phyloP scores from a whole-genome alignment of 2,888 invertebrate species.

The Dichetophora obliterata region DNA sequence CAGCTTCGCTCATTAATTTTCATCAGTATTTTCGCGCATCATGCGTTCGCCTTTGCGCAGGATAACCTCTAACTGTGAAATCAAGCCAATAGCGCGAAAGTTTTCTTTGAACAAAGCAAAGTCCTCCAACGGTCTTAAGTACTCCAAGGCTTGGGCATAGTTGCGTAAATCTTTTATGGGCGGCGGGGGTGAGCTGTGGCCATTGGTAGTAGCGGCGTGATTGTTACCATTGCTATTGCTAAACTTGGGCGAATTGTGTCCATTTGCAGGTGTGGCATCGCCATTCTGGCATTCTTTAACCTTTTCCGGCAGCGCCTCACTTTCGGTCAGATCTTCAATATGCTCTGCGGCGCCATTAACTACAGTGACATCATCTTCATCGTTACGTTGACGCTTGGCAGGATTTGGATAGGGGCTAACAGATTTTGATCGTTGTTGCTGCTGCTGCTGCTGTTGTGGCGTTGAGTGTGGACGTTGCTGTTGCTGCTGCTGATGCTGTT shows the following conservation, averaged over 20 bases:
- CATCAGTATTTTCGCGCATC: too few relatives aligned
- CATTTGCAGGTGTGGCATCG: slow-evolving; percentile 45
- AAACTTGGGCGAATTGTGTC: slow-evolving; percentile 5
- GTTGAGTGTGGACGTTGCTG: slow-evolving; percentile 35
- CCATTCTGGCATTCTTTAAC: neutral
- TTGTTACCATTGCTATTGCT: slow-evolving; percentile 23
- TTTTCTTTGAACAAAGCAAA: slow-evolving; percentile 66
- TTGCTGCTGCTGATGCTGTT: neutral
- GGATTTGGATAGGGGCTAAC: slow-evolving; percentile 29
- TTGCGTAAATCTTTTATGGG: slow-evolving; percentile 56
- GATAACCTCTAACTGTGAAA: slow-evolving; percentile 64
- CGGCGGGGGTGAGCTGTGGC: slow-evolving; percentile 8
- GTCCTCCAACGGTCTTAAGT: slow-evolving; percentile 65
- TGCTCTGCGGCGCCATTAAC: slow-evolving; percentile 49
- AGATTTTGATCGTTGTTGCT: slow-evolving; percentile 32
- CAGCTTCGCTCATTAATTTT: too few relatives aligned
- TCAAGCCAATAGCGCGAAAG: slow-evolving; percentile 65
- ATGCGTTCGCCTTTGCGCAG: slow-evolving; percentile 57
- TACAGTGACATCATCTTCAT: slow-evolving; percentile 55
- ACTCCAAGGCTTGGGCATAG: slow-evolving; percentile 62
- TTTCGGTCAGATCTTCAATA: slow-evolving; percentile 45
- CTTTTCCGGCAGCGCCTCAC: slow-evolving; percentile 39
- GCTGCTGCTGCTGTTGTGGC: slow-evolving; percentile 32
- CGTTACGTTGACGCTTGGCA: slow-evolving; percentile 54
- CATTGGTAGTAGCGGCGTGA: slow-evolving; percentile 35